These are phyloP conservation scores for Oryzaephilus surinamensis DNA, from an alignment of 1,140 invertebrate species.

Conservation along the genomic window DNA sequence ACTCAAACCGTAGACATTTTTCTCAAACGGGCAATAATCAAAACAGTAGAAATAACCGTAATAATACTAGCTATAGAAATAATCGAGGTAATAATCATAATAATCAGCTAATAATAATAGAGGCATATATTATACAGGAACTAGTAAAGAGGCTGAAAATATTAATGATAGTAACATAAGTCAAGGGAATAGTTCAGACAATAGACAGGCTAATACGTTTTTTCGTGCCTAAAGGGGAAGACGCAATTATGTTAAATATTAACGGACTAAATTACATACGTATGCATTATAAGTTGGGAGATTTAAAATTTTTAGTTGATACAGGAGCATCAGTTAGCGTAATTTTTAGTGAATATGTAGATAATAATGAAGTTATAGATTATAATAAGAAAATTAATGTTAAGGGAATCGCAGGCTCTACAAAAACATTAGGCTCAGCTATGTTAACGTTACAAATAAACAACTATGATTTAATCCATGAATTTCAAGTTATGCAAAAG, in stretches of 20 bases:
- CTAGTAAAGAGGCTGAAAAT: too few species aligned
- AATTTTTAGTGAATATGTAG: slow-evolving; percentile 9
- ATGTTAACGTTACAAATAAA: too few species aligned
- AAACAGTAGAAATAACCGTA: neutral
- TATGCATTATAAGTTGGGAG: slow-evolving; percentile 2
- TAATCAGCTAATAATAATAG: neutral
- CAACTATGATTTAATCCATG: slow-evolving; percentile 6
- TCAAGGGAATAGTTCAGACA: neutral
- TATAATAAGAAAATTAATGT: slow-evolving; percentile 2
- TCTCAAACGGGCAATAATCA: too few species aligned
- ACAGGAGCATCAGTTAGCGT: slow-evolving; percentile 11
- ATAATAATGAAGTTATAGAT: slow-evolving; percentile 8
- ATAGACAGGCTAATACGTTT: slow-evolving; percentile 2
- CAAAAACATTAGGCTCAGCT: too few species aligned
- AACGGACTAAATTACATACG: slow-evolving; percentile 12
- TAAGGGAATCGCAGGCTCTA: too few species aligned
- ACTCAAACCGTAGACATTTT: too few species aligned
- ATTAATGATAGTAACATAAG: too few species aligned
- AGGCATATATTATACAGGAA: neutral
- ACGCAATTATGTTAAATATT: slow-evolving; percentile 5
- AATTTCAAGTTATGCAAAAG: slow-evolving; percentile 12
- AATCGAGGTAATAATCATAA: slow-evolving; percentile 3
- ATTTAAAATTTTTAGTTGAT: slow-evolving; percentile 14
- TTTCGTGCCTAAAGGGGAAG: neutral
- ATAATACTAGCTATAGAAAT: neutral